phyloP scores from a whole-genome alignment of 2,797 vertebrate species.

The Pristis pectinata region DNA sequence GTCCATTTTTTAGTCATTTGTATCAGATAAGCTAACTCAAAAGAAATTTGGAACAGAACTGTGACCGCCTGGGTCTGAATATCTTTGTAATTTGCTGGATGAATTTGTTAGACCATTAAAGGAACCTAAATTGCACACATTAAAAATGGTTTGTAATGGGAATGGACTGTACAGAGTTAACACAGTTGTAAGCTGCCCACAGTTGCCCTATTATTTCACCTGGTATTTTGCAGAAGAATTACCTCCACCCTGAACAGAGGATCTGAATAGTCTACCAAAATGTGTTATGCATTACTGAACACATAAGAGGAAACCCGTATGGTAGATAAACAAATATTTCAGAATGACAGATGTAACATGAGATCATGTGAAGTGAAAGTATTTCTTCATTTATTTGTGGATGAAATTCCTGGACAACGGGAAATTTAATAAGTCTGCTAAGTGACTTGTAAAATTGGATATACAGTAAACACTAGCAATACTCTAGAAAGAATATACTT shows the following conservation, averaged over 20 bases:
- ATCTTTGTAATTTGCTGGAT: not conserved
- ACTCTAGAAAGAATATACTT: not conserved
- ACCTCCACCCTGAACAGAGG: not conserved
- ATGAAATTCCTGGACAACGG: not conserved
- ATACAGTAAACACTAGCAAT: slow-evolving; percentile 26
- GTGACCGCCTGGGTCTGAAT: not conserved
- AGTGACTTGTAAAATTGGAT: slow-evolving; percentile 29
- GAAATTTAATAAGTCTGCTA: not conserved
- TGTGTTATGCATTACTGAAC: not conserved
- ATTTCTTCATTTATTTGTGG: not conserved
- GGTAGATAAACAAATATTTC: not conserved
- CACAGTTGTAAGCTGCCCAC: not conserved
- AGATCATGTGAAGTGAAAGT: not conserved
- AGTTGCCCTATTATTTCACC: not conserved
- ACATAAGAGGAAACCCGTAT: not conserved
- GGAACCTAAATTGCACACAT: not conserved
- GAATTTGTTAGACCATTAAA: not conserved
- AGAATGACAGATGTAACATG: not conserved
- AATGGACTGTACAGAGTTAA: not conserved
- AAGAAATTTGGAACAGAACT: not conserved
- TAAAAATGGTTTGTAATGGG: not conserved
- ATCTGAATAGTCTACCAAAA: not conserved
- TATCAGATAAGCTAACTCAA: not conserved
- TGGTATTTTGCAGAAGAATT: not conserved
- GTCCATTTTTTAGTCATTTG: not conserved